A percentile compares a stretch with the other conserved stretches of the same genome.
Evolutionary conservation across 1,140 invertebrate genomes (phyloP).

Genomic region (Pogonomyrmex californicus): DNA sequence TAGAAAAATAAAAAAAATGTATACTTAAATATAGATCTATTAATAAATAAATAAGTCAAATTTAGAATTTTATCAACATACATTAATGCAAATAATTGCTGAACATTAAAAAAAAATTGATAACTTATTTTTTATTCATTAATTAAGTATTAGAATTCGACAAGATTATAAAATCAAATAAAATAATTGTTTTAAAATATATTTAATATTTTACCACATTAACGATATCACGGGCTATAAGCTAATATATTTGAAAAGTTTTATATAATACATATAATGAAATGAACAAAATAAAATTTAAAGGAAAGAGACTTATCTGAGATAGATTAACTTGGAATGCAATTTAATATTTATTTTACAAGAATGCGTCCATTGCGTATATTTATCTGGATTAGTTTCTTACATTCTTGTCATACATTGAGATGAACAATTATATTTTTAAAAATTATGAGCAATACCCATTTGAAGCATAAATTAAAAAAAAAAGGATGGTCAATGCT

Average conservation of each 20-base stretch:
- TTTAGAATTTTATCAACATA: not conserved
- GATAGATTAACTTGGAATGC: not conserved
- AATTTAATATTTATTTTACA: conserved; percentile 20
- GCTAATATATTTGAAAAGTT: not conserved
- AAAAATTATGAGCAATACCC: not conserved
- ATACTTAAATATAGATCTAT: not conserved
- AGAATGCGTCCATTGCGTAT: not conserved
- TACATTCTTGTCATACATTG: conserved; percentile 35
- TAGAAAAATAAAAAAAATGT: not conserved
- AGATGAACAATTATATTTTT: not conserved
- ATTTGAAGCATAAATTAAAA: conserved; percentile 30
- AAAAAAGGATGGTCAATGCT: not conserved
- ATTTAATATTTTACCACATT: not conserved
- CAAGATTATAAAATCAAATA: not conserved
- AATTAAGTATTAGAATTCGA: not conserved
- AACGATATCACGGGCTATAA: not conserved
- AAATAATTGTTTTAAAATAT: not conserved
- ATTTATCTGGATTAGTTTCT: conserved; percentile 24
- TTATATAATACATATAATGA: too few relatives aligned
- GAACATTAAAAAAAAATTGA: not conserved
- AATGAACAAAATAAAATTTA: not conserved
- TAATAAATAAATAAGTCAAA: not conserved
- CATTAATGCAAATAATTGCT: not conserved
- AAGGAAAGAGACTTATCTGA: not conserved
- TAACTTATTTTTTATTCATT: not conserved